Evolutionary conservation across 2,888 invertebrate species (phyloP), one percentile per base, ranked within the genome.

Genomic region (Linnaemya tessellans): DNA sequence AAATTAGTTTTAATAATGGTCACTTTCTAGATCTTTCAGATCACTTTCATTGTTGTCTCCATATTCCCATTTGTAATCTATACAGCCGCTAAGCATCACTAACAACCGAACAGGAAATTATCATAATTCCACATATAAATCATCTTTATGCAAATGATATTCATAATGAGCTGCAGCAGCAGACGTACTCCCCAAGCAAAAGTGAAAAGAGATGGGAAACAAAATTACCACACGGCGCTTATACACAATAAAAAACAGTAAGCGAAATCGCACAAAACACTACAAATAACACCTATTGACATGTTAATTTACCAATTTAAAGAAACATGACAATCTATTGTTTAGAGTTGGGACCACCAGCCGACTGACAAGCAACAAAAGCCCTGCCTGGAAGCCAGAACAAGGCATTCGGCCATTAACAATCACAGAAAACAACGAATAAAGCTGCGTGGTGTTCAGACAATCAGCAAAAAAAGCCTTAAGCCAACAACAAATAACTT

Each of bases 281-380:
- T 62, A 51, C 71, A 54, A 62, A 84, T 67, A 84, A 80, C 84
- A 80, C 64, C 75, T 84, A 80, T 75, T 68, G 87, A 87, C 87
- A 87, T 88, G 89, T 88, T 89, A 89, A 90, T 90, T 88, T 89
- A 88, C 80, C 87, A 89, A 89, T 90, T 90, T 58, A 65, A 87
- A 87, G 86, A 70, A 83, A 80, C 79, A 80, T 81, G 84, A 85
- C 78, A 79, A 60, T 73, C 71, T 75, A 81, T 80, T 88, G 87
- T 89, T 88, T 86, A 80, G 56, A 60, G 25, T 43, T 51, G 41
- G n/a, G 73, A 62, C 77, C 68, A 62, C 71, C 74, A 77, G 58
- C 82, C 84, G 84, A 71, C 30, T 35, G 68, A 58, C 88, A 87
- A 85, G 87, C 87, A 88, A 18, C 30, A 49, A 22, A 22, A 20